Conservation (phyloP, 2,888 invertebrate genomes). For the Anarsia innoxiella region DNA sequence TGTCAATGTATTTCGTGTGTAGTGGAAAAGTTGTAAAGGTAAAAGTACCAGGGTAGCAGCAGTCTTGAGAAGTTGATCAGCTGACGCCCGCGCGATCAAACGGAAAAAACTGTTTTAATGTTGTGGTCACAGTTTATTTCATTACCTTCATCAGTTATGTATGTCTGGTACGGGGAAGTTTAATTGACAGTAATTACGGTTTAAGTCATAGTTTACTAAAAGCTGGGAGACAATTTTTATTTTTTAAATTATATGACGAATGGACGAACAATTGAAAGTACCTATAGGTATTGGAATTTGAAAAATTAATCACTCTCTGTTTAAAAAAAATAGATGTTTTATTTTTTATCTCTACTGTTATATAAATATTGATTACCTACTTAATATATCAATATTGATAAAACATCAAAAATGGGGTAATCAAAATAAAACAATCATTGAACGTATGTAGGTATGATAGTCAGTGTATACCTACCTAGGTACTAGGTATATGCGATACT, state of each 20-base stretch:
- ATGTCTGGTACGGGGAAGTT: conserved; percentile 26
- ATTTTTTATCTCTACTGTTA: too few species aligned
- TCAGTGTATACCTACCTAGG: too few species aligned
- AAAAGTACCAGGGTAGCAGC: conserved; percentile 19
- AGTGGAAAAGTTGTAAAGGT: background rate
- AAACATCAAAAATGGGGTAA: too few species aligned
- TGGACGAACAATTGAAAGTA: background rate
- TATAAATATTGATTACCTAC: too few species aligned
- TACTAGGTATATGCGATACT: too few species aligned
- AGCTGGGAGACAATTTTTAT: conserved; percentile 2
- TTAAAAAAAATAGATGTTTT: too few species aligned
- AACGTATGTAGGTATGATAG: too few species aligned
- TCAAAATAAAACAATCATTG: too few species aligned
- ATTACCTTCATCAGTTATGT: conserved; percentile 54
- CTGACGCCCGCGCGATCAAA: conserved; percentile 33
- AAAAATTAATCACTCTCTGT: too few species aligned
- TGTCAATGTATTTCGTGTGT: too few species aligned
- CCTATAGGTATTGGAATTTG: background rate
- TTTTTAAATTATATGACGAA: background rate
- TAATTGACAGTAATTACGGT: conserved; percentile 41
- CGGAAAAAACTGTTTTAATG: conserved; percentile 49
- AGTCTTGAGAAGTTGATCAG: conserved; percentile 43
- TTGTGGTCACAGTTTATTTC: conserved; percentile 64
- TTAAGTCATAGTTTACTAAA: conserved; percentile 27
- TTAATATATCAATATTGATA: too few species aligned